These are phyloP conservation scores for Steinernema khuongi DNA, from an alignment of 1,140 invertebrate species.

Conservation along the genomic window DNA sequence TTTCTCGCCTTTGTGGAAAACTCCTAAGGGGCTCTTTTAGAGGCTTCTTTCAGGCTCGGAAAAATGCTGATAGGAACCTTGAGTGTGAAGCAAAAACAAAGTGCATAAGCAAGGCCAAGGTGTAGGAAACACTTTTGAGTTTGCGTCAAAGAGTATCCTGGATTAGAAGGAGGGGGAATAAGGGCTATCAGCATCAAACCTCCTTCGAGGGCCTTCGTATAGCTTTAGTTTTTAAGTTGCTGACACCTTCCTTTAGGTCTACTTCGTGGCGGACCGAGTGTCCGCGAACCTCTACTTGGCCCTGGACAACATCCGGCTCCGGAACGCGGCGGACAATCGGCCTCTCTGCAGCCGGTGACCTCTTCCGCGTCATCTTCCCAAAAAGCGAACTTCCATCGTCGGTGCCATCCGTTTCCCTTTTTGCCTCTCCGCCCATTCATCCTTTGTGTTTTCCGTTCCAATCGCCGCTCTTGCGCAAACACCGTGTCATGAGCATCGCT, in stretches of 20 bases:
- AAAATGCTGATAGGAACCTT: no score
- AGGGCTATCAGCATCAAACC: no score
- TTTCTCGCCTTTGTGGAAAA: no score
- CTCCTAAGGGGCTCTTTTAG: no score
- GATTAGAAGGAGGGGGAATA: no score
- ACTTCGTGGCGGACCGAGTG: slow-evolving; percentile 41
- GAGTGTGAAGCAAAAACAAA: no score
- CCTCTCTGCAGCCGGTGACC: slow-evolving; percentile 11
- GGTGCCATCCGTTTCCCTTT: background rate
- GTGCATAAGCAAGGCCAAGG: no score
- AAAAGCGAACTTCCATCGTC: slow-evolving; percentile 6
- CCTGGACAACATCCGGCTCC: slow-evolving; percentile 46
- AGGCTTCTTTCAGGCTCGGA: no score
- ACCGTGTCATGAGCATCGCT: slow-evolving; percentile 12
- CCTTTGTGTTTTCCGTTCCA: background rate
- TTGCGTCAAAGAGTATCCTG: no score
- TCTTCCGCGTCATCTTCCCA: slow-evolving; percentile 7
- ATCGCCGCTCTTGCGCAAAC: background rate
- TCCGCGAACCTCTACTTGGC: slow-evolving; percentile 41
- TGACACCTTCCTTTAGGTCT: slow-evolving; percentile 39
- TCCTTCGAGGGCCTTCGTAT: no score
- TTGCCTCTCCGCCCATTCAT: slow-evolving; percentile 15
- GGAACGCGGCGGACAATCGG: slow-evolving; percentile 24
- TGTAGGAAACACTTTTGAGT: no score
- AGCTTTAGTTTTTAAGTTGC: background rate